Conservation (phyloP, 2,797 vertebrate genomes). For the Eospalax fontanierii region DNA sequence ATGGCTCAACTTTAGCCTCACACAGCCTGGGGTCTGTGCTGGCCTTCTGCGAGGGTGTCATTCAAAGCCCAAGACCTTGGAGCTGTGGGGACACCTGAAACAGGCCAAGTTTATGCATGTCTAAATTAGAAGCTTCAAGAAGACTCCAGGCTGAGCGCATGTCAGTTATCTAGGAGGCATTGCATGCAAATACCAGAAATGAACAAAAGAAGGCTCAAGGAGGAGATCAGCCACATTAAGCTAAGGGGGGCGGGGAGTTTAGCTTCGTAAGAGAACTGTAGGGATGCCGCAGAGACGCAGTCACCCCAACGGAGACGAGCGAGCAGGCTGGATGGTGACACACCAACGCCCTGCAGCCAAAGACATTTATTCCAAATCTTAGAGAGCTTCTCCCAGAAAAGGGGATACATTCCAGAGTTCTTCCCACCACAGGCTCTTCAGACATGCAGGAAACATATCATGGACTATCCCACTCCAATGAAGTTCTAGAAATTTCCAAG, state of each 20-base stretch:
- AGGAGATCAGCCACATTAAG: background rate
- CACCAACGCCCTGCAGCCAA: background rate
- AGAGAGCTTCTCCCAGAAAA: background rate
- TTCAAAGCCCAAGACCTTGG: background rate
- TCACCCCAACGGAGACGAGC: background rate
- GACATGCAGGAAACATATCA: background rate
- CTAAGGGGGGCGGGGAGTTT: background rate
- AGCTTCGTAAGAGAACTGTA: background rate
- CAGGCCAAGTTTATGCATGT: background rate
- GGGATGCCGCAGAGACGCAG: background rate
- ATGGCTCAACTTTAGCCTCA: background rate
- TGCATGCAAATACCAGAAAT: background rate
- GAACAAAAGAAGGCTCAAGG: background rate
- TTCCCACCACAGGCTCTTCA: background rate
- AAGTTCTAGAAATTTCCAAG: background rate
- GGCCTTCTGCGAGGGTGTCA: background rate
- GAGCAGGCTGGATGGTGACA: background rate
- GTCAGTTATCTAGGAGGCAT: background rate
- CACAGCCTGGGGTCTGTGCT: rapidly evolving
- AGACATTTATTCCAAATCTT: background rate
- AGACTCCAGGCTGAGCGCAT: background rate
- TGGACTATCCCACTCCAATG: background rate
- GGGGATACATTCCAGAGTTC: background rate
- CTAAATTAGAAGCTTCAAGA: background rate
- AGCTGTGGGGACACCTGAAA: background rate